Evolutionary conservation across 1,140 invertebrate species (phyloP), one percentile per base, ranked within the genome.

Genomic region (Heterodera carotae): DNA sequence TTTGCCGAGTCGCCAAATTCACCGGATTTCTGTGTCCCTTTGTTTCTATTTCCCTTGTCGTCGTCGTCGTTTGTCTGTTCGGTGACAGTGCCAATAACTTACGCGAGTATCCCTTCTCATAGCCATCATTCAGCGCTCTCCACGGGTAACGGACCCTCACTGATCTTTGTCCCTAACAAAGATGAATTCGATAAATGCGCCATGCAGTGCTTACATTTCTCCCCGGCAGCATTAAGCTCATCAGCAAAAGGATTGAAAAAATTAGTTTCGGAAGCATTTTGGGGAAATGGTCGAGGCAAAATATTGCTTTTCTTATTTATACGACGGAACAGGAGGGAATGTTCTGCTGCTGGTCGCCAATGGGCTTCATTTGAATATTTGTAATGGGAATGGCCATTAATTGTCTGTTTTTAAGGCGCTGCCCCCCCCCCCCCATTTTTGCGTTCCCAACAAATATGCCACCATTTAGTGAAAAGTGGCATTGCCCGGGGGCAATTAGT

Each of bases 361-460:
- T n/a, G n/a, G n/a, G n/a, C n/a, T n/a, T n/a, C n/a, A n/a, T n/a
- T n/a, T n/a, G n/a, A n/a, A n/a, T n/a, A n/a, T n/a, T n/a, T n/a
- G n/a, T n/a, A n/a, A n/a, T n/a, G n/a, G n/a, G n/a, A n/a, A n/a
- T n/a, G n/a, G n/a, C n/a, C n/a, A n/a, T n/a, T n/a, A n/a, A n/a
- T n/a, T n/a, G n/a, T n/a, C n/a, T n/a, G n/a, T n/a, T n/a, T n/a
- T n/a, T n/a, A n/a, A n/a, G n/a, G n/a, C n/a, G n/a, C n/a, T n/a
- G n/a, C n/a, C n/a, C n/a, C 62, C 62, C 62, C 62, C 27, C 10
- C 62, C 62, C 62, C 62, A 64, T 5, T n/a, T n/a, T n/a, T n/a
- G n/a, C n/a, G n/a, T n/a, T n/a, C 62, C 33, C 62, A 43, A n/a
- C 7, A 43, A 12, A 12, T 43, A 7, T 43, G 39, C 39, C 39